phyloP scores from a whole-genome alignment of 2,113 vertebrate genomes.

The Chloroceryle aenea region DNA sequence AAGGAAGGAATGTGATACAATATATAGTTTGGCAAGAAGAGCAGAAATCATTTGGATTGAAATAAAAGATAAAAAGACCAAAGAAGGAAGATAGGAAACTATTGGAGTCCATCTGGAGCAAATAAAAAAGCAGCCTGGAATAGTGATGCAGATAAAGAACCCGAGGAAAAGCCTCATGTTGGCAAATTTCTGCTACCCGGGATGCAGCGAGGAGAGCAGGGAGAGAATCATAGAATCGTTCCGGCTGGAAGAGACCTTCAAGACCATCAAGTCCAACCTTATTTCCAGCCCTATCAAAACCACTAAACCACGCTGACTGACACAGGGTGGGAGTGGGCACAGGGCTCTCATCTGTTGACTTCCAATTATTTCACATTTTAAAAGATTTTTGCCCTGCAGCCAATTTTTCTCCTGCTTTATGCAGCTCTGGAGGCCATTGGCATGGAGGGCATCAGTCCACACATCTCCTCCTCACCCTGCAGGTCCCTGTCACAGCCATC shows the following conservation, averaged over 20 bases:
- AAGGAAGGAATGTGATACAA: slow-evolving; percentile 71
- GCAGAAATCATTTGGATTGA: slow-evolving; percentile 68
- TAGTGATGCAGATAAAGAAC: slow-evolving; percentile 39
- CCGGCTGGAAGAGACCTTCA: no score
- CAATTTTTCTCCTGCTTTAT: neutral
- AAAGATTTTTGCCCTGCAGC: neutral
- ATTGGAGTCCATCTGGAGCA: slow-evolving; percentile 71
- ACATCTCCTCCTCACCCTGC: fast-evolving
- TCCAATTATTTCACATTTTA: neutral
- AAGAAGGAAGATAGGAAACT: slow-evolving; percentile 59
- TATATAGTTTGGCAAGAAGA: slow-evolving; percentile 66
- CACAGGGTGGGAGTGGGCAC: neutral
- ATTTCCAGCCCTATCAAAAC: no score
- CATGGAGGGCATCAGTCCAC: fast-evolving
- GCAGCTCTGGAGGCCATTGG: neutral
- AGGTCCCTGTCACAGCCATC: fast-evolving
- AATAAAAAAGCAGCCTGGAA: slow-evolving; percentile 52
- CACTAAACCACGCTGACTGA: neutral
- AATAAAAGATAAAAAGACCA: slow-evolving; percentile 72
- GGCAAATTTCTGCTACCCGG: neutral
- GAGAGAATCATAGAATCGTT: neutral
- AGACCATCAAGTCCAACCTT: no score
- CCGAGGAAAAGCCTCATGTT: neutral
- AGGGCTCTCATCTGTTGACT: neutral
- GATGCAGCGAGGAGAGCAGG: neutral